phyloP scores from a whole-genome alignment of 2,888 invertebrate genomes.

The Apamea anceps region DNA sequence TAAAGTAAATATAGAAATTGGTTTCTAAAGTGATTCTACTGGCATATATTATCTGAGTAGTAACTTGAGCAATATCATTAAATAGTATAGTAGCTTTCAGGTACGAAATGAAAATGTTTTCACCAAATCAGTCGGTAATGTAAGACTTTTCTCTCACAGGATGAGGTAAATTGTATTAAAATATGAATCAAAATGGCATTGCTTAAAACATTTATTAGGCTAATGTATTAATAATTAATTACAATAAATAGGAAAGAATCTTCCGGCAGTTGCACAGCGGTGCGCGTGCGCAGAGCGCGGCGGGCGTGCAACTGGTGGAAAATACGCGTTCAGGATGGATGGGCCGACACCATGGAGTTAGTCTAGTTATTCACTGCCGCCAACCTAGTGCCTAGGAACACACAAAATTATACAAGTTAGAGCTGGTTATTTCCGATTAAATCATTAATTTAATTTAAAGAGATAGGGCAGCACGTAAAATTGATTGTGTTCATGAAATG shows the following conservation, averaged over 20 bases:
- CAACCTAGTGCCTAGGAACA: conserved; percentile 80
- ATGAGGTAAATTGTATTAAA: conserved; percentile 20
- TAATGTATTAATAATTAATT: conserved; percentile 72
- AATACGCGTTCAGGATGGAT: conserved; percentile 83
- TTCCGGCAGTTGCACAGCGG: conserved; percentile 88
- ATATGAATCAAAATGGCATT: conserved; percentile 40
- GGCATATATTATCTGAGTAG: background rate
- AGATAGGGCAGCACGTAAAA: background rate
- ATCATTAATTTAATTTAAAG: background rate
- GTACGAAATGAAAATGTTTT: conserved; percentile 1
- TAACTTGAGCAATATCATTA: background rate
- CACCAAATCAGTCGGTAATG: background rate
- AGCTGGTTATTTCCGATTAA: conserved; percentile 8
- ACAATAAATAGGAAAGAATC: conserved; percentile 73
- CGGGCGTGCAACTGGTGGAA: conserved; percentile 88
- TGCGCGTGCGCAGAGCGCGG: conserved; percentile 66
- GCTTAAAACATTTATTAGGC: conserved; percentile 72
- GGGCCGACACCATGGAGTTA: conserved; percentile 85
- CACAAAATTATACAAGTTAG: conserved; percentile 65
- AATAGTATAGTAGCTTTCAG: background rate
- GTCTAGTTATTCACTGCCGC: conserved; percentile 74
- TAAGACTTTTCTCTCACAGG: background rate
- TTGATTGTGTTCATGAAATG: background rate
- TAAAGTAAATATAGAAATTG: background rate
- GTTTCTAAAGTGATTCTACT: background rate